A percentile compares a stretch with the other conserved stretches of the same genome.
phyloP scores from a whole-genome alignment of 2,888 invertebrate species.

The Pachydiplax longipennis region DNA sequence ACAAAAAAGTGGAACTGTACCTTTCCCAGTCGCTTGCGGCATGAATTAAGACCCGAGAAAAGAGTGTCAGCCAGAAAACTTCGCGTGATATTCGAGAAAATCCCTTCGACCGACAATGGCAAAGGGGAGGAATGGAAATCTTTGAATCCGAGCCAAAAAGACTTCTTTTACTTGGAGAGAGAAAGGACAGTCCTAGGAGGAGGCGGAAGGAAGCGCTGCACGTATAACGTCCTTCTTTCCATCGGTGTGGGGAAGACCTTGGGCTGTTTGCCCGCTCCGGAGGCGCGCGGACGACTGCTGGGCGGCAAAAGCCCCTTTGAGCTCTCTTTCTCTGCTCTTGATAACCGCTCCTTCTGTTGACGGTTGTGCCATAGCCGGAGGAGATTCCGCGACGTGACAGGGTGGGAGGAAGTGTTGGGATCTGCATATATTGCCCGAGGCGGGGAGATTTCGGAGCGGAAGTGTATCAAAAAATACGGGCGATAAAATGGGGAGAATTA shows the following conservation, averaged over 20 bases:
- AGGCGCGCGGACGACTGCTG: background rate
- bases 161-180: background rate
- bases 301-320: background rate
- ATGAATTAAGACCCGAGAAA: slow-evolving; percentile 11
- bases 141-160: slow-evolving; percentile 22
- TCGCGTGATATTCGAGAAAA: background rate
- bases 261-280: slow-evolving; percentile 30
- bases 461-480: too few species aligned
- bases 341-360: background rate
- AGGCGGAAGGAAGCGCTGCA: slow-evolving; percentile 4
- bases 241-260: slow-evolving; percentile 2
- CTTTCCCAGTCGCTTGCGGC: background rate
- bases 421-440: too few species aligned
- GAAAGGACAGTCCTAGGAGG: background rate
- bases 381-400: background rate
- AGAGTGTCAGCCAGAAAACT: background rate
- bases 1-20: background rate
- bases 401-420: background rate
- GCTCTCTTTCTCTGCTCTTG: background rate
- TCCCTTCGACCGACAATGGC: background rate
- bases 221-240: background rate
- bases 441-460: too few species aligned
- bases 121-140: background rate
- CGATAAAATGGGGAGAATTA: too few species aligned
- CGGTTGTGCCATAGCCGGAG: background rate